These are phyloP conservation scores for Sebastes taczanowskii DNA, from an alignment of 2,797 vertebrate genomes.

Conservation along the genomic window DNA sequence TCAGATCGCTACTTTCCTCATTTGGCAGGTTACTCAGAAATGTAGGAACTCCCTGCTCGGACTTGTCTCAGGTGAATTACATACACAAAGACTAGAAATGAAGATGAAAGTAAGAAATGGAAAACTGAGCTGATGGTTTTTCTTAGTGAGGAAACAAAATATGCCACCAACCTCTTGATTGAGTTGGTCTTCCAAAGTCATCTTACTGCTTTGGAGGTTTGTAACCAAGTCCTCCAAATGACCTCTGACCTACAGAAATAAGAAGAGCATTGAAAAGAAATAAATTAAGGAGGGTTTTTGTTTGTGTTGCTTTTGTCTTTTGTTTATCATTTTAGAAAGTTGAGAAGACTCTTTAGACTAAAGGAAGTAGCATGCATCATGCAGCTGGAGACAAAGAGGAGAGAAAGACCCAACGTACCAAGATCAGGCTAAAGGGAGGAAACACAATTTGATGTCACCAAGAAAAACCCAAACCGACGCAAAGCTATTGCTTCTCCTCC, in stretches of 20 bases:
- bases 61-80: not conserved
- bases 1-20: not conserved
- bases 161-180: conserved; percentile 84
- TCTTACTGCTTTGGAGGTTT: conserved; percentile 86
- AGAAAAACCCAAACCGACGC: conserved; percentile 35
- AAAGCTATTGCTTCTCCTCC: conserved; percentile 1
- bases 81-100: not conserved
- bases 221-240: conserved; percentile 88
- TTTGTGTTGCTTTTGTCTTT: not conserved
- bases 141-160: not conserved
- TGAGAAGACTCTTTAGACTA: conserved; percentile 1
- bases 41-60: not conserved
- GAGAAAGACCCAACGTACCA: conserved; percentile 50
- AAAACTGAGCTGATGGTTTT: not conserved
- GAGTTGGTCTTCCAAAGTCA: conserved; percentile 88
- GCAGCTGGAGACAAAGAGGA: conserved; percentile 45
- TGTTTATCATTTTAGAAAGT: not conserved
- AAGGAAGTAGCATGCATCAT: conserved; percentile 59
- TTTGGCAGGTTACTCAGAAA: not conserved
- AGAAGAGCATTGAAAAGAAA: not conserved
- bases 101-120: not conserved
- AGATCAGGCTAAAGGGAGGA: conserved; percentile 24
- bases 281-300: not conserved
- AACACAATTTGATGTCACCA: conserved; percentile 40
- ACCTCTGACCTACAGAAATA: conserved; percentile 80